Percentiles rank a stretch among this genome's conserved stretches.
These are phyloP conservation scores for Phortica variegata DNA, from an alignment of 1,140 invertebrate species.

Conservation along the genomic window DNA sequence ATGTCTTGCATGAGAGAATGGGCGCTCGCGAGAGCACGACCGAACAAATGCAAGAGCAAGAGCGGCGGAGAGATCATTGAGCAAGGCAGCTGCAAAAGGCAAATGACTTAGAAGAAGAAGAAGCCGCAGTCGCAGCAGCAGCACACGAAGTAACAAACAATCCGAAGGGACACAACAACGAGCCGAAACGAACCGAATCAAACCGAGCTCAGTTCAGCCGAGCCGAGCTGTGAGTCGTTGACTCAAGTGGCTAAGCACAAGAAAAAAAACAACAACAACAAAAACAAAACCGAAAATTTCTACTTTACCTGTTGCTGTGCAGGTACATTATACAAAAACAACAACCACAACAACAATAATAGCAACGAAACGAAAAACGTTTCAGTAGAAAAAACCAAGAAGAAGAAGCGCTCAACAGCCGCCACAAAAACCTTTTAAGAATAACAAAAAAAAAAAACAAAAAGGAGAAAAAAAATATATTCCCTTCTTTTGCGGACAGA, in stretches of 20 bases:
- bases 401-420: conserved; percentile 29
- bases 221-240: no score
- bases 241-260: conserved; percentile 10
- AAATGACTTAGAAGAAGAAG: conserved; percentile 4
- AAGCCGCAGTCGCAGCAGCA: conserved; percentile 8
- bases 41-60: conserved; percentile 46
- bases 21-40: conserved; percentile 43
- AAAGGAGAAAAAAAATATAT: no score
- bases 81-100: conserved; percentile 7
- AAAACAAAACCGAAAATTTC: conserved; percentile 34
- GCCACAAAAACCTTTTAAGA: conserved; percentile 53
- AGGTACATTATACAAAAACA: no score
- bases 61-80: conserved; percentile 38
- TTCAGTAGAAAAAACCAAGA: no score
- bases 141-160: no score
- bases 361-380: no score
- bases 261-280: conserved; percentile 9
- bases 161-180: no score
- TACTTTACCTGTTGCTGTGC: conserved; percentile 54
- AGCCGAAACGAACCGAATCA: not conserved
- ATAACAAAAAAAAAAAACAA: no score
- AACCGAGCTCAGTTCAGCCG: no score
- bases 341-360: no score
- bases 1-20: not conserved
- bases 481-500: conserved; percentile 49